These are phyloP conservation scores for Chrysoperla carnea DNA, from an alignment of 1,140 invertebrate genomes.

Conservation along the genomic window DNA sequence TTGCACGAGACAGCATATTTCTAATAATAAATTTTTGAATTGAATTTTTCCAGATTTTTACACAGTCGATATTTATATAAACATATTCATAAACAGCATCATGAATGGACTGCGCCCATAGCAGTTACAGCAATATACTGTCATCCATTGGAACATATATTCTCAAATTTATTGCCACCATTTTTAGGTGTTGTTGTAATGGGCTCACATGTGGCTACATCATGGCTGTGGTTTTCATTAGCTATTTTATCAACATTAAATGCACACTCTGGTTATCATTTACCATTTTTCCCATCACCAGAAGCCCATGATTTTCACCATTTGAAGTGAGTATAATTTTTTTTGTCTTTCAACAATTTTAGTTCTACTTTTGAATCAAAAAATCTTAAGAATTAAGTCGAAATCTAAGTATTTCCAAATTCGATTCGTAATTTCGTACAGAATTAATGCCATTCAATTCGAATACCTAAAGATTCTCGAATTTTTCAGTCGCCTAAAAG, in stretches of 20 bases:
- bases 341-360: slow-evolving; percentile 1
- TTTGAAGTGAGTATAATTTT: slow-evolving; percentile 43
- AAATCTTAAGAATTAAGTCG: no score
- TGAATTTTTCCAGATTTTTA: slow-evolving; percentile 36
- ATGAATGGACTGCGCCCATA: slow-evolving; percentile 73
- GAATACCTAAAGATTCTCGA: no score
- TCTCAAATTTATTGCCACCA: slow-evolving; percentile 66
- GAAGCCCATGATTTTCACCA: slow-evolving; percentile 87
- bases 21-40: slow-evolving; percentile 1
- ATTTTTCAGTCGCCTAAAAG: no score
- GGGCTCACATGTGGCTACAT: slow-evolving; percentile 64
- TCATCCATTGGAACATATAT: slow-evolving; percentile 72
- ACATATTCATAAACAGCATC: slow-evolving; percentile 72
- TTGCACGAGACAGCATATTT: no score
- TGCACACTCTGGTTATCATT: slow-evolving; percentile 75
- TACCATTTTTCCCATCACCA: slow-evolving; percentile 77
- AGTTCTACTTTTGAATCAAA: background rate
- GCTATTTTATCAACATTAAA: slow-evolving; percentile 68
- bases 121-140: slow-evolving; percentile 72
- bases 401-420: background rate
- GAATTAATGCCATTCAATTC: background rate
- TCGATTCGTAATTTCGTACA: background rate
- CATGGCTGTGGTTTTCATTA: slow-evolving; percentile 69
- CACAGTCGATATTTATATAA: slow-evolving; percentile 63
- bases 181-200: slow-evolving; percentile 63